Base-by-base conservation (phyloP, 2,797 vertebrate species). In the Heteromormyrus szaboi region DNA sequence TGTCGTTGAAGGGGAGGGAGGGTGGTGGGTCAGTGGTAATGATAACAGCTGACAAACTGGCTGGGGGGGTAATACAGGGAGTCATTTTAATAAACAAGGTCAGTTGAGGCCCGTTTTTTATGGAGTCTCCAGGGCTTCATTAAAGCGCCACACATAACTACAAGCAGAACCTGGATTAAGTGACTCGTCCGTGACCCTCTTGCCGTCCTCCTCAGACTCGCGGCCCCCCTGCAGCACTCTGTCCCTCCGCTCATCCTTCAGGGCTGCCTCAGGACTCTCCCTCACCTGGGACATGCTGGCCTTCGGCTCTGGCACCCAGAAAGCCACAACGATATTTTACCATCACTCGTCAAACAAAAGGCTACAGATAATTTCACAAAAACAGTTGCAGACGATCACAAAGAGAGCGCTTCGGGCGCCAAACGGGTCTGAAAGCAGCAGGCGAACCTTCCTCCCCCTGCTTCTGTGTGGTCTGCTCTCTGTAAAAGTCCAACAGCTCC, bases 401-500 rank as follows among this genome's bases (percentile, higher is more conserved):
- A 44, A 79, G 68, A 14, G 25, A 29, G 2, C 3, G 62, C 11
- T 68, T 12, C 0, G 9, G 62, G 12, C 25, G 25, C 3, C 25
- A 68, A 33, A 19, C 17, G 7, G 81, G 17, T 56, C 54, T 25
- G n/a, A 22, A 3, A n/a, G 50, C 85, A 4, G 53, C 37, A 22
- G 41, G 48, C 46, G n/a, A 93, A 93, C 93, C 92, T 0, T 91
- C 56, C 6, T 91, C 91, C 22, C 92, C 92, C 22, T 86, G 65
- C 85, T 92, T 88, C 37, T 90, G 88, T 14, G 91, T 93, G 88
- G 91, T 93, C 88, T 93, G 59, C 17, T 96, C 95, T 88, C 95
- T 92, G 85, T 93, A 97, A 91, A 95, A 95, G 1, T 98, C 95
- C 0, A 97, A 92, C 50, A 98, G 85, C 90, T 99, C 98, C 0